phyloP scores from a whole-genome alignment of 2,113 vertebrate genomes.

The Hippolais icterina region DNA sequence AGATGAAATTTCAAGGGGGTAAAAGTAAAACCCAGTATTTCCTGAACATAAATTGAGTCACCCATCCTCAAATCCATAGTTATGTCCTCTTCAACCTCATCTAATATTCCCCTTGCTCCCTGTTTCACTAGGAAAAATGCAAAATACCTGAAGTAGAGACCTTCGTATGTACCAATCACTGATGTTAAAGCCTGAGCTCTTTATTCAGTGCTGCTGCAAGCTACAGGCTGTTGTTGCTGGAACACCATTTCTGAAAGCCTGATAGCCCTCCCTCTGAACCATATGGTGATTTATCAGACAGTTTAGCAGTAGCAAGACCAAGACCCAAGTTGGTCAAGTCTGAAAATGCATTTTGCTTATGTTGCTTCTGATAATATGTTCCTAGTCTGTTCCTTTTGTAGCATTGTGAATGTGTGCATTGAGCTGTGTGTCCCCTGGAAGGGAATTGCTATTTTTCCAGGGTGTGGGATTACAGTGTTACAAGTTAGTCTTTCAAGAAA shows the following conservation, averaged over 20 bases:
- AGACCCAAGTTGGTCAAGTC: background rate
- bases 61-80: background rate
- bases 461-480: background rate
- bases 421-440: background rate
- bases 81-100: background rate
- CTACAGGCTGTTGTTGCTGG: background rate
- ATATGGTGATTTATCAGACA: background rate
- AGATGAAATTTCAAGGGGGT: conserved; percentile 14
- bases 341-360: background rate
- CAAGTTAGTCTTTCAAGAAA: background rate
- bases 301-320: background rate
- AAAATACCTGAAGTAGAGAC: background rate
- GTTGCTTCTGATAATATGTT: background rate
- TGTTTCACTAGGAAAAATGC: background rate
- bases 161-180: background rate
- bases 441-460: background rate
- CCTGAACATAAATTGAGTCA: background rate
- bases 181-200: background rate
- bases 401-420: accelerated
- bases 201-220: background rate
- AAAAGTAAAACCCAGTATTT: conserved; percentile 8
- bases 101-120: background rate
- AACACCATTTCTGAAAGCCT: background rate
- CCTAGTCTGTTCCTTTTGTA: background rate
- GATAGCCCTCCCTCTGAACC: conserved; percentile 2